Conservation (phyloP, 1,140 invertebrate genomes). For the Cheumatopsyche charites region DNA sequence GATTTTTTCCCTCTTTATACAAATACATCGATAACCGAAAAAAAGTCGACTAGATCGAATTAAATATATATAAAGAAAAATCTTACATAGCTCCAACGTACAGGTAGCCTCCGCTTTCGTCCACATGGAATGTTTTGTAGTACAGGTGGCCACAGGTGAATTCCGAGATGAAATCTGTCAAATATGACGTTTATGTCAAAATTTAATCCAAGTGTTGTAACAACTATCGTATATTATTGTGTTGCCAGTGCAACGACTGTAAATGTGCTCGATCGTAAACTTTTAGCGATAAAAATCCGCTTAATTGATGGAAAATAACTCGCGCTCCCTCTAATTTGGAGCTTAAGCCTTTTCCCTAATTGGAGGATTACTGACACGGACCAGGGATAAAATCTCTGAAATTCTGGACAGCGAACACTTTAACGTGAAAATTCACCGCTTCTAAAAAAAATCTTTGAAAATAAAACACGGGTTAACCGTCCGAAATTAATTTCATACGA, state of each 20-base stretch:
- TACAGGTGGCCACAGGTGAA: conserved; percentile 82
- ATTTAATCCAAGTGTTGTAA: neutral
- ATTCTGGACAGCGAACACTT: conserved; percentile 2
- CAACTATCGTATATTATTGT: conserved; percentile 1
- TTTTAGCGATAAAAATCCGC: neutral
- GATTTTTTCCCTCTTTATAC: neutral
- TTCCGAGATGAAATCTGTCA: conserved; percentile 84
- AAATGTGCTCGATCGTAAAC: conserved; percentile 2
- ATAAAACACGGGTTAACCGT: neutral
- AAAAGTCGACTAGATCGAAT: neutral
- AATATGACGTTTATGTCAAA: conserved; percentile 50
- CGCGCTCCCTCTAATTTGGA: neutral
- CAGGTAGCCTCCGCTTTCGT: conserved; percentile 75
- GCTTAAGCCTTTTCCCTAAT: conserved; percentile 23
- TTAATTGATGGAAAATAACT: conserved; percentile 24
- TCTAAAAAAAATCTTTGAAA: neutral
- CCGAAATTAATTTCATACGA: neutral
- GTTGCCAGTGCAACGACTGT: neutral
- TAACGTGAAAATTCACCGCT: neutral
- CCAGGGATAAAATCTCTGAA: neutral
- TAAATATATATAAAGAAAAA: conserved; percentile 29
- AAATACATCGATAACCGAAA: neutral
- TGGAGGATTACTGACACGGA: conserved; percentile 15
- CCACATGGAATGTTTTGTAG: conserved; percentile 83
- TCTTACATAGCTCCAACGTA: conserved; percentile 91